phyloP scores from a whole-genome alignment of 2,113 vertebrate species.

The Dermatemys mawii region DNA sequence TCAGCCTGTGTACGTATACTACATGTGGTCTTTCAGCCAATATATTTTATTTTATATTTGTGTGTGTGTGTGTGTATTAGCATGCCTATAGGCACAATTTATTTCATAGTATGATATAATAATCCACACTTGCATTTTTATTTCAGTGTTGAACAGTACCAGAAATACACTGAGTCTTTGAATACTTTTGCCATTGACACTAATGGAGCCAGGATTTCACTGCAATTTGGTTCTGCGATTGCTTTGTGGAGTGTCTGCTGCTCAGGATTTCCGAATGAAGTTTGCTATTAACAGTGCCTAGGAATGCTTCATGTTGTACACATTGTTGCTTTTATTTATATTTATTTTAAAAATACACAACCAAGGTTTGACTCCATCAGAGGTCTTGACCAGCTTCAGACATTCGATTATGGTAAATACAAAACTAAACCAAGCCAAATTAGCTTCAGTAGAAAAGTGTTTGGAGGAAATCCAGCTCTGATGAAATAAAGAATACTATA shows the following conservation, averaged over 20 bases:
- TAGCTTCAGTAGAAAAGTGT: slow-evolving; percentile 16
- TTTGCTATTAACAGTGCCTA: not conserved
- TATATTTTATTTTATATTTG: not conserved
- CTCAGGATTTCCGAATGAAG: not conserved
- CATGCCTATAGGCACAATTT: not conserved
- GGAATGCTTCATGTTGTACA: not conserved
- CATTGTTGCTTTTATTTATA: not conserved
- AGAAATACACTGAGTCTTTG: not conserved
- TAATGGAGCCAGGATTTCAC: not conserved
- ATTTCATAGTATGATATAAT: not conserved
- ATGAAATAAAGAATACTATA: not conserved
- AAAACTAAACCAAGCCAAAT: slow-evolving; percentile 56
- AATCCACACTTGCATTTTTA: not conserved
- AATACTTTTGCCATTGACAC: not conserved
- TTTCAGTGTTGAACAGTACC: not conserved
- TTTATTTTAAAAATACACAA: slow-evolving; percentile 4
- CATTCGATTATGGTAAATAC: slow-evolving; percentile 43
- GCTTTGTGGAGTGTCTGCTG: not conserved
- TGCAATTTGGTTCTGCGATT: not conserved
- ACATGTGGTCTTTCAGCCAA: not conserved
- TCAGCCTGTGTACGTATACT: not conserved
- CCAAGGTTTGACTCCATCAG: not conserved
- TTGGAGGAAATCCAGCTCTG: slow-evolving; percentile 31
- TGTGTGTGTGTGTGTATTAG: not conserved
- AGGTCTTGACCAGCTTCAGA: not conserved